Percentiles rank a stretch among this genome's conserved stretches.
These are phyloP conservation scores for Eptesicus fuscus DNA, from an alignment of 2,113 vertebrate species.

Conservation along the genomic window DNA sequence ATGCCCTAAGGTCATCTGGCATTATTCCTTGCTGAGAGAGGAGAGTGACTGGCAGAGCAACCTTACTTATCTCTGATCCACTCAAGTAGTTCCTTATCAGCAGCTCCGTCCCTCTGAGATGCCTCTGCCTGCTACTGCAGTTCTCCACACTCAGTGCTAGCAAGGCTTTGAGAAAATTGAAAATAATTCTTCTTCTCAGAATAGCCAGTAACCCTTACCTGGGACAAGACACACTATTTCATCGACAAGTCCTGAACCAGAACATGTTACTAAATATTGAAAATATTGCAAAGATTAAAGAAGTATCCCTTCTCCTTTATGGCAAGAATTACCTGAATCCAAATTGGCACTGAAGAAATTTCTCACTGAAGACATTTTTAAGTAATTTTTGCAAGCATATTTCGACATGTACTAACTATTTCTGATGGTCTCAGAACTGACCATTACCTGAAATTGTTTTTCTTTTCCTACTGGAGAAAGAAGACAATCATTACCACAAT, in stretches of 20 bases:
- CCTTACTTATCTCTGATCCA: neutral
- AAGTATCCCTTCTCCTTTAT: neutral
- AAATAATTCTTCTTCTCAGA: neutral
- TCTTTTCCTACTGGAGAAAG: neutral
- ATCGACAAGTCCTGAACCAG: neutral
- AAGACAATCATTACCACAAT: conserved; percentile 60
- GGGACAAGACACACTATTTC: neutral
- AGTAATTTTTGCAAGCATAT: conserved; percentile 33
- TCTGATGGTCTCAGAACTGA: conserved; percentile 21
- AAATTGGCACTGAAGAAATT: neutral
- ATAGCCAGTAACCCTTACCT: neutral
- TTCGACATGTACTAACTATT: neutral
- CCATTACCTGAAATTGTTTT: conserved; percentile 39
- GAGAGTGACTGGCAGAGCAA: neutral
- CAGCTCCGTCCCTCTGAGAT: neutral
- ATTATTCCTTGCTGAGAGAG: neutral
- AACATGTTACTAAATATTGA: neutral
- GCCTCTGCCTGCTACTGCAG: neutral
- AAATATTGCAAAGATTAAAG: neutral
- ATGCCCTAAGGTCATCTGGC: neutral
- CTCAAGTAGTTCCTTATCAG: neutral
- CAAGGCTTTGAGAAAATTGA: neutral
- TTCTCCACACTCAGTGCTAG: neutral
- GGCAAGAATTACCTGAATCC: conserved; percentile 9
- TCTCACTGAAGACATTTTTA: neutral